Evolutionary conservation across 2,113 vertebrate species (phyloP), one percentile per base, ranked within the genome.

Genomic region (Myotis lucifugus): DNA sequence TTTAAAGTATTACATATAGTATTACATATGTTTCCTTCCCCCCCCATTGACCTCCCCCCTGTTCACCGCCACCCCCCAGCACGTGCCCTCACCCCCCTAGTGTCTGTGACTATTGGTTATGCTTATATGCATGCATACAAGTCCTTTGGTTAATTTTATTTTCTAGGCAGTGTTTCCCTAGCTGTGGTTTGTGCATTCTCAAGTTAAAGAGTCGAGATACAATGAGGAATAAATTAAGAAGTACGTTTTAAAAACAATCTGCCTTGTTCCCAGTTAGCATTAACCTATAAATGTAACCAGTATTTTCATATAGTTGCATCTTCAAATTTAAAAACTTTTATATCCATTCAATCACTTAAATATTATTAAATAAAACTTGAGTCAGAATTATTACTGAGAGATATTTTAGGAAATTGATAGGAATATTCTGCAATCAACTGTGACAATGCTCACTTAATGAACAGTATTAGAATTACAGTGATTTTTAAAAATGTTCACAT

Each of bases 401-500:
- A 29, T 61, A 61, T 61, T 61, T 61, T 61, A 61, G 59, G 59
- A 61, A 61, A 61, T 61, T 66, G n/a, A 21, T 48, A 52, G 6
- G 37, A 15, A 46, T 85, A 83, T 52, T 89, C 79, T 61, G 8
- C 6, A 69, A 34, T 76, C 12, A 27, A 69, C 72, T 37, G 50
- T 78, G n/a, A 93, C 61, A 94, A 40, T 66, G 23, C 25, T 76
- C 15, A 46, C 23, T 86, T 87, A 86, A 66, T 79, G 56, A 89
- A 74, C 32, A 91, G 17, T 88, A 79, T 67, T 84, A 77, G 84
- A 95, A 61, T 66, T 56, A 25, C 29, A 87, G 12, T 50, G 15
- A 52, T 59, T 90, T 74, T 96, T 56, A 88, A 42, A 21, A 13
- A 91, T 72, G 14, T 81, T 90, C n/a, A 67, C 32, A 56, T 86